Conservation (phyloP, 2,113 vertebrate species). For the Microcebus tavaratra region DNA sequence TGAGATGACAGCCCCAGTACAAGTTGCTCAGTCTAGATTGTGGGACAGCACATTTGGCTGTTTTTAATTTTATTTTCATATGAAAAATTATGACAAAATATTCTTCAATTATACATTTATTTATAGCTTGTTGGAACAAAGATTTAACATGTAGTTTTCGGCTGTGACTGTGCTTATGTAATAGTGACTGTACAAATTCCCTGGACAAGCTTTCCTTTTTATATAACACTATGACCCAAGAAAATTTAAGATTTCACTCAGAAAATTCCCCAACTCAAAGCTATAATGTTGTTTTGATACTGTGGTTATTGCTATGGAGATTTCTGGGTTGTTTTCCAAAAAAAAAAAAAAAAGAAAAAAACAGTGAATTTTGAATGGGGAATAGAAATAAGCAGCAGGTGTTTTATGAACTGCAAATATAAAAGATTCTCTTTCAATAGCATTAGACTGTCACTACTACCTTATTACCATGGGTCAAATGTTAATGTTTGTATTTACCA, state of each 20-base stretch:
- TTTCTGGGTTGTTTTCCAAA: slow-evolving; percentile 4
- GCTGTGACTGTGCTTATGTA: not conserved
- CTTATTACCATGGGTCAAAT: slow-evolving; percentile 40
- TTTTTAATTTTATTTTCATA: not conserved
- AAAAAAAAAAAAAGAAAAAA: not conserved
- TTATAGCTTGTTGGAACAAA: not conserved
- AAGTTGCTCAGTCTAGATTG: not conserved
- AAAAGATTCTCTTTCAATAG: slow-evolving; percentile 30
- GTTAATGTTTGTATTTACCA: slow-evolving; percentile 34
- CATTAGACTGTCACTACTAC: not conserved
- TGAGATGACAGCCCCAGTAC: not conserved
- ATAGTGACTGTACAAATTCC: not conserved
- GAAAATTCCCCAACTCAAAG: slow-evolving; percentile 28
- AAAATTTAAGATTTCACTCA: not conserved
- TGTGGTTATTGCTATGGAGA: slow-evolving; percentile 31
- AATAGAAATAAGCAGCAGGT: not conserved
- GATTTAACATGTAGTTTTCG: not conserved
- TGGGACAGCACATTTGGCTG: not conserved
- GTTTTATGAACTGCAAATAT: slow-evolving; percentile 7
- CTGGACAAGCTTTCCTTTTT: not conserved
- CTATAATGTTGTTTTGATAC: not conserved
- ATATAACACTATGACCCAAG: not conserved
- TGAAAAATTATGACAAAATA: not conserved
- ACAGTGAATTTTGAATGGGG: slow-evolving; percentile 8
- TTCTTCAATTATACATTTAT: not conserved